phyloP scores from a whole-genome alignment of 2,113 vertebrate species.

The Pluvialis apricaria region DNA sequence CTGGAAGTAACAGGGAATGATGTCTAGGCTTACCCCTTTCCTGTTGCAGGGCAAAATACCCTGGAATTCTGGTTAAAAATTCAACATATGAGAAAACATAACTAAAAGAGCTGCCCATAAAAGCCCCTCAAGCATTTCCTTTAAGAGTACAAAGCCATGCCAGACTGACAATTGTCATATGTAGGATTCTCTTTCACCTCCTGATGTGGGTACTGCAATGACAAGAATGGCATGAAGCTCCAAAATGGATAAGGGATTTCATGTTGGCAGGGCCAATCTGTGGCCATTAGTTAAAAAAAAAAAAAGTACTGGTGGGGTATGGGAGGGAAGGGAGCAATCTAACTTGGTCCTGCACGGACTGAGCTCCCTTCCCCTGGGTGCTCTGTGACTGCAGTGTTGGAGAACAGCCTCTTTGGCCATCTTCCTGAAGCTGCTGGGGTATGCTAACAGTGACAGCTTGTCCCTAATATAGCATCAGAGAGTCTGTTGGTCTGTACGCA shows the following conservation, averaged over 20 bases:
- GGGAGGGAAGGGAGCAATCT: neutral
- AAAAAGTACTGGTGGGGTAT: neutral
- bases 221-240: neutral
- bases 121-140: neutral
- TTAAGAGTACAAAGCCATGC: neutral
- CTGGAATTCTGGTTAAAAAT: neutral
- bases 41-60: neutral
- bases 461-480: neutral
- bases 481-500: neutral
- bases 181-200: neutral
- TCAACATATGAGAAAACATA: neutral
- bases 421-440: neutral
- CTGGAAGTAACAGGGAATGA: neutral
- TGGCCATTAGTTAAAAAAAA: neutral
- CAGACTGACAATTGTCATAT: neutral
- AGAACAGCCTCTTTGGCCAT: neutral
- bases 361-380: neutral
- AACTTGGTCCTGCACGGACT: neutral
- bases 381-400: neutral
- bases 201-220: neutral
- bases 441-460: neutral
- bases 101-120: neutral
- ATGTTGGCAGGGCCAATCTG: neutral
- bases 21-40: neutral
- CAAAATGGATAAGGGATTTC: neutral